phyloP scores from a whole-genome alignment of 2,888 invertebrate species.

The Ophioninae sp. region DNA sequence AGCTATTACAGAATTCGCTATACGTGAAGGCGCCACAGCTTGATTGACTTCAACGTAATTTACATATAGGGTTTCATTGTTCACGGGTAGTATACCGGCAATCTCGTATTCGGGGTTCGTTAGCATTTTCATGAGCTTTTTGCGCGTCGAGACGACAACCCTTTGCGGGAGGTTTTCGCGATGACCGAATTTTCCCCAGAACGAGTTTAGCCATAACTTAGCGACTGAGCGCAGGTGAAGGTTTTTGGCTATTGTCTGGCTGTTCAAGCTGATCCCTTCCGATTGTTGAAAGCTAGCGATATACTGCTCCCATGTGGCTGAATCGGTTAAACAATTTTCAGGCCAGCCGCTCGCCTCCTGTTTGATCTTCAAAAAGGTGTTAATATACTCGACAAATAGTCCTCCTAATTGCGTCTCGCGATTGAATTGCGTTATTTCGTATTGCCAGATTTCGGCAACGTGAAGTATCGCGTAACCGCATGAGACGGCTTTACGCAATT shows the following conservation, averaged over 20 bases:
- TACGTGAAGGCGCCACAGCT: constrained; percentile 43
- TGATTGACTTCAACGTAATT: too few relatives aligned
- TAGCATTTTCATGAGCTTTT: constrained; percentile 55
- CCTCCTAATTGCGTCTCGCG: constrained; percentile 51
- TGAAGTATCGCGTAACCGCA: constrained; percentile 68
- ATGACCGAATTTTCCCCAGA: constrained; percentile 61
- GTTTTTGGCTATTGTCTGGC: constrained; percentile 64
- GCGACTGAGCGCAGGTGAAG: constrained; percentile 67
- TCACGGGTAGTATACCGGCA: constrained; percentile 57
- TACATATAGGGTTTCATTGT: constrained; percentile 63
- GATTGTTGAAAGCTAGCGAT: constrained; percentile 42
- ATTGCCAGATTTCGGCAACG: constrained; percentile 70
- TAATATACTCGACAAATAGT: constrained; percentile 31
- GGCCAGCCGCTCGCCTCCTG: constrained; percentile 65
- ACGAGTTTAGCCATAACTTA: constrained; percentile 70
- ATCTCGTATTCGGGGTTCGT: constrained; percentile 61
- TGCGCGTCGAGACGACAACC: constrained; percentile 55
- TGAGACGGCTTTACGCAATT: constrained; percentile 68
- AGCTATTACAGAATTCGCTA: constrained; percentile 73
- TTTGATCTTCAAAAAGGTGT: constrained; percentile 58
- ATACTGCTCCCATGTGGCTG: constrained; percentile 6
- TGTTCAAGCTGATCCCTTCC: constrained; percentile 66
- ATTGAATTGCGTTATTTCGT: constrained; percentile 75
- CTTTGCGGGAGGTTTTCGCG: constrained; percentile 63
- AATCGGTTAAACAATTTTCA: constrained; percentile 39